phyloP scores from a whole-genome alignment of 2,113 vertebrate genomes.

The Neofelis nebulosa region DNA sequence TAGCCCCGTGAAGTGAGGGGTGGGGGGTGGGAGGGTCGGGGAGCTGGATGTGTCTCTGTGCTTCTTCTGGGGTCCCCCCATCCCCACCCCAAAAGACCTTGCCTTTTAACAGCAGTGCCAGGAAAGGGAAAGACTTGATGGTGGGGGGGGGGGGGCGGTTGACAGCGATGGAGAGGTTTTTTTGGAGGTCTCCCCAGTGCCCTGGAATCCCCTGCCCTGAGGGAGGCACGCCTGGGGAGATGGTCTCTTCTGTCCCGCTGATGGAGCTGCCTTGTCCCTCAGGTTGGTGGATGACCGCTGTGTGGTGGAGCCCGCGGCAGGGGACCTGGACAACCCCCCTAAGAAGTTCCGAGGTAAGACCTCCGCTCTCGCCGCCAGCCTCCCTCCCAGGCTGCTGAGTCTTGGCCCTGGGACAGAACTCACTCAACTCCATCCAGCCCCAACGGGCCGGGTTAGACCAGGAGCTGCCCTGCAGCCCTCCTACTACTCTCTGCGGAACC shows the following conservation, averaged over 20 bases:
- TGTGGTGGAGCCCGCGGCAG: constrained; percentile 94
- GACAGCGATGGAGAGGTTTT: neutral
- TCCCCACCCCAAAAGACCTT: neutral
- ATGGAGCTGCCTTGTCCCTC: constrained; percentile 2
- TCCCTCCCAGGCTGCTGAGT: too few species aligned
- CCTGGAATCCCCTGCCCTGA: neutral
- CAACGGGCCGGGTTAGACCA: accelerated
- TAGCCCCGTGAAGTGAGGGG: too few species aligned
- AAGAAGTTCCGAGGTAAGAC: constrained; percentile 97
- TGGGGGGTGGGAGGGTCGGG: accelerated
- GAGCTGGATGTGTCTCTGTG: neutral
- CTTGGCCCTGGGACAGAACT: neutral
- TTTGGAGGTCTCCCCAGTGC: neutral
- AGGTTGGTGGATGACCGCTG: constrained; percentile 98
- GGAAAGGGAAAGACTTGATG: neutral
- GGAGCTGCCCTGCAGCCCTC: neutral
- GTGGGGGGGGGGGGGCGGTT: too few species aligned
- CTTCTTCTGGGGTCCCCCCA: neutral
- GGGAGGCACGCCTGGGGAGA: neutral
- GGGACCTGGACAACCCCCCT: constrained; percentile 96
- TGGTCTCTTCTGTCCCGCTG: neutral
- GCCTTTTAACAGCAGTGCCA: neutral
- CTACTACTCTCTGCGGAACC: accelerated
- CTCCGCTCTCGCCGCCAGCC: accelerated
- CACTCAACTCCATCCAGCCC: accelerated